These are phyloP conservation scores for Lordiphosa andalusiaca DNA, from an alignment of 2,888 invertebrate species.

Conservation along the genomic window DNA sequence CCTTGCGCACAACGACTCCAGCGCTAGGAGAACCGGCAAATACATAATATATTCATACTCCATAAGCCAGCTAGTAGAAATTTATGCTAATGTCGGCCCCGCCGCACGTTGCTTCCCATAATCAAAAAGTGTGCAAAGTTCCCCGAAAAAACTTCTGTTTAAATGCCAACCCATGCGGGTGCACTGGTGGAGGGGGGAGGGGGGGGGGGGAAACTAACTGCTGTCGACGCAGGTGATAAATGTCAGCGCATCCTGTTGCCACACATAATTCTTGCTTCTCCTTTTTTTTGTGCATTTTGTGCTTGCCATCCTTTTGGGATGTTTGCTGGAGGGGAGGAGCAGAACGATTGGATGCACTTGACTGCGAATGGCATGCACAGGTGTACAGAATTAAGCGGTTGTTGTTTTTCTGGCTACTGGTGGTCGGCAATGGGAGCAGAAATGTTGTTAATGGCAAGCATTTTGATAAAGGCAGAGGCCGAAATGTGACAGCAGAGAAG, in stretches of 20 bases:
- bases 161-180: slow-evolving; percentile 21
- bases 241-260: slow-evolving; percentile 73
- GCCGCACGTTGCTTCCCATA: slow-evolving; percentile 12
- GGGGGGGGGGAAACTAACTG: background rate
- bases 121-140: slow-evolving; percentile 18
- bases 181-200: background rate
- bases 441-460: too few species aligned
- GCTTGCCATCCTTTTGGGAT: background rate
- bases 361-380: slow-evolving; percentile 1
- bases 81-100: slow-evolving; percentile 58
- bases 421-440: too few species aligned
- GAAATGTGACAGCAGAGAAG: too few species aligned
- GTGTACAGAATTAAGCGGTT: slow-evolving; percentile 3
- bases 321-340: background rate
- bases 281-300: slow-evolving; percentile 2
- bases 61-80: slow-evolving; percentile 55
- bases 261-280: slow-evolving; percentile 41
- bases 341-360: slow-evolving; percentile 1
- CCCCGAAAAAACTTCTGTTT: slow-evolving; percentile 28
- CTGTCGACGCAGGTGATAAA: slow-evolving; percentile 59
- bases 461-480: too few species aligned
- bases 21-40: slow-evolving; percentile 31
- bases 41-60: slow-evolving; percentile 63
- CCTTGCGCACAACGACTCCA: too few species aligned
- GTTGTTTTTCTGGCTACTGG: slow-evolving; percentile 2